Conservation (phyloP, 2,888 invertebrate species). For the Chromoteleia sp. region DNA sequence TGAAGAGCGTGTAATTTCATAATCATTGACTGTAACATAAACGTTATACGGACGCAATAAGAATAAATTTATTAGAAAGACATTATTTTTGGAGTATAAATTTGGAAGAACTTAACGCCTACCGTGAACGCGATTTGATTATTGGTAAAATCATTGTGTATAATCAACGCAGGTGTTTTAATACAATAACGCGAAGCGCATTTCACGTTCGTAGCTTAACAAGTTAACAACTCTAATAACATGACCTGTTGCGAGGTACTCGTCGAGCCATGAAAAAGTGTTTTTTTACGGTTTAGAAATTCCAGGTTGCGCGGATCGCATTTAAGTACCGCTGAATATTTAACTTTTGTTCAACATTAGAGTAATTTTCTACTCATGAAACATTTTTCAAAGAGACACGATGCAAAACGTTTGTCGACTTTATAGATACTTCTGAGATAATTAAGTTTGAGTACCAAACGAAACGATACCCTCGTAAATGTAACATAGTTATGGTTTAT, state of each 20-base stretch:
- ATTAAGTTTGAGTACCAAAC: constrained; percentile 66
- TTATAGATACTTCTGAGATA: constrained; percentile 68
- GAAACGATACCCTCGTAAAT: constrained; percentile 67
- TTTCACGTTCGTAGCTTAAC: constrained; percentile 60
- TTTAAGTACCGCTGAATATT: constrained; percentile 62
- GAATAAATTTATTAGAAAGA: not conserved
- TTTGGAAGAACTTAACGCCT: constrained; percentile 32
- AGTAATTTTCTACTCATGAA: constrained; percentile 63
- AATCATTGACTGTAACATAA: no score
- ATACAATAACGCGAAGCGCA: constrained; percentile 52
- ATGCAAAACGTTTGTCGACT: constrained; percentile 67
- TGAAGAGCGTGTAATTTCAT: no score
- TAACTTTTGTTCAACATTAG: constrained; percentile 64
- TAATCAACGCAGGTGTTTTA: constrained; percentile 61
- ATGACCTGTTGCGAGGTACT: constrained; percentile 60
- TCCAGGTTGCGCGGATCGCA: constrained; percentile 59
- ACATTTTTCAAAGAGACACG: constrained; percentile 59
- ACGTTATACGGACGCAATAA: no score
- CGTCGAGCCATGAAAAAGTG: constrained; percentile 64
- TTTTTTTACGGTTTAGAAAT: constrained; percentile 65
- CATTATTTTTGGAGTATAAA: not conserved
- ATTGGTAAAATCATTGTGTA: constrained; percentile 50
- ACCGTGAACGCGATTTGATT: constrained; percentile 34
- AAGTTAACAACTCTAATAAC: constrained; percentile 66
- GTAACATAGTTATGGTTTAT: constrained; percentile 69